Evolutionary conservation across 2,797 vertebrate species (phyloP).

Genomic region (Thripadectes ignobilis): DNA sequence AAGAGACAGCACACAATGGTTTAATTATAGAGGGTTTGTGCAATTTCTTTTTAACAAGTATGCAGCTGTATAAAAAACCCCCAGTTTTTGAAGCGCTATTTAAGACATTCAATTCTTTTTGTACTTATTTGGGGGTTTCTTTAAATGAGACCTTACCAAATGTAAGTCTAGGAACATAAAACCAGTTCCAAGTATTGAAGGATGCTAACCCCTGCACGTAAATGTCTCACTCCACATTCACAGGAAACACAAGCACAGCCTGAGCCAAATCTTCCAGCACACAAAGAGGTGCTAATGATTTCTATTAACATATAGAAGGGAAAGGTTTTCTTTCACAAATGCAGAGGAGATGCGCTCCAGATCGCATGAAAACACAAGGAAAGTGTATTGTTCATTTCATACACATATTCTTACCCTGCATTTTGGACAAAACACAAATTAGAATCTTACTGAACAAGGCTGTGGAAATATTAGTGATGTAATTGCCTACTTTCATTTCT

Average conservation of each 20-base stretch:
- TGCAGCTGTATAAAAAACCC: conserved; percentile 3
- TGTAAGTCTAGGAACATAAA: neutral
- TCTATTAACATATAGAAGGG: neutral
- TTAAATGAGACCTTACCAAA: neutral
- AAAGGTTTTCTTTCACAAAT: neutral
- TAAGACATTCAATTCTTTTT: neutral
- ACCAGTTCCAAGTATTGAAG: neutral
- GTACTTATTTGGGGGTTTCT: neutral
- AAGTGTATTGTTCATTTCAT: neutral
- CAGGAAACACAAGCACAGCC: neutral
- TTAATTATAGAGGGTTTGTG: conserved; percentile 2
- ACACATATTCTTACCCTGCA: neutral
- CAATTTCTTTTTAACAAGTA: conserved; percentile 10
- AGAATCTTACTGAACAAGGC: neutral
- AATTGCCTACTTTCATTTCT: neutral
- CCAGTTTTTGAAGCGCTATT: neutral
- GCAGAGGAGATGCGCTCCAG: neutral
- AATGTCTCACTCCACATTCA: neutral
- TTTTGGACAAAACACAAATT: neutral
- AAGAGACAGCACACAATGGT: conserved; percentile 8
- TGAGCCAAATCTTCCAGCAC: neutral
- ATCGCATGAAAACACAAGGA: neutral
- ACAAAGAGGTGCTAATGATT: neutral
- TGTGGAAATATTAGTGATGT: neutral
- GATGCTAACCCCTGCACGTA: neutral